phyloP scores from a whole-genome alignment of 2,113 vertebrate species.

The Alaudala cheleensis region DNA sequence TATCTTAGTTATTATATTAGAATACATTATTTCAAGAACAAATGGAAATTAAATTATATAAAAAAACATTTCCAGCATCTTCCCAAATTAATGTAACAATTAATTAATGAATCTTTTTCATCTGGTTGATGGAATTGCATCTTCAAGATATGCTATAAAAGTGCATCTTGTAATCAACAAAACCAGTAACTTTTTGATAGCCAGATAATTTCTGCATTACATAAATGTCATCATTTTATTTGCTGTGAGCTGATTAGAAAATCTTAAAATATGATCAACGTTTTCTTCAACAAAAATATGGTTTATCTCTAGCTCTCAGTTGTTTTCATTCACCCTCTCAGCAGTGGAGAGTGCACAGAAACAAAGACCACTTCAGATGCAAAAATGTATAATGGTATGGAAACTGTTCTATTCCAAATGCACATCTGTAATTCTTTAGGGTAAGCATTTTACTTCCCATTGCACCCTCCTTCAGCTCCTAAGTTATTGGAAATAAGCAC shows the following conservation, averaged over 20 bases:
- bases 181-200: not conserved
- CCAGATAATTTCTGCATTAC: not conserved
- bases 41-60: not conserved
- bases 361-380: constrained; percentile 31
- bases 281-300: constrained; percentile 25
- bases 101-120: not conserved
- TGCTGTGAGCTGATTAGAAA: constrained; percentile 45
- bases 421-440: constrained; percentile 7
- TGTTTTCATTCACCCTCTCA: constrained; percentile 50
- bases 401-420: not conserved
- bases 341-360: constrained; percentile 50
- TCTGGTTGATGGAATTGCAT: not conserved
- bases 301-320: constrained; percentile 27
- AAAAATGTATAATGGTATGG: constrained; percentile 10
- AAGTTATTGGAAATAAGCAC: constrained; percentile 8
- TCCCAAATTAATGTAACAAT: not conserved
- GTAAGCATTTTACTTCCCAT: not conserved
- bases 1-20: not conserved
- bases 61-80: not conserved
- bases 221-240: constrained; percentile 26
- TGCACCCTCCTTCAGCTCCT: not conserved
- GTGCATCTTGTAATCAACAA: not conserved
- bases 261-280: constrained; percentile 29
- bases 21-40: not conserved
- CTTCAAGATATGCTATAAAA: not conserved